Evolutionary conservation across 2,113 vertebrate species (phyloP).

Genomic region (Misgurnus mizolepis): DNA sequence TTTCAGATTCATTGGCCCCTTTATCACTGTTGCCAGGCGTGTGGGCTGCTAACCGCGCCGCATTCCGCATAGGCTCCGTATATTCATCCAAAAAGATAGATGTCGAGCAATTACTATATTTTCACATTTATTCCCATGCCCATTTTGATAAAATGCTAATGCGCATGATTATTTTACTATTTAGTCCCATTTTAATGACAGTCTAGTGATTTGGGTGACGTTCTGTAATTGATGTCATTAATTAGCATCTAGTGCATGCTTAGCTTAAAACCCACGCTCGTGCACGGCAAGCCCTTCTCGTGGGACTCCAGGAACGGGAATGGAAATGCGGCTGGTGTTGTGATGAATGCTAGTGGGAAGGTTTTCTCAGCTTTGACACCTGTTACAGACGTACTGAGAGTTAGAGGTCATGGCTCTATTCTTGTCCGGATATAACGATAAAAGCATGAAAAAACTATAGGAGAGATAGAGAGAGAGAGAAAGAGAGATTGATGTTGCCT

Average conservation of each 20-base stretch:
- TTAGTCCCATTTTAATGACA: conserved; percentile 54
- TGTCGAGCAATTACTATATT: conserved; percentile 47
- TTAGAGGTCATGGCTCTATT: conserved; percentile 77
- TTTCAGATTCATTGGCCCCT: conserved; percentile 75
- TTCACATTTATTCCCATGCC: conserved; percentile 39
- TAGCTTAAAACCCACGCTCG: conserved; percentile 43
- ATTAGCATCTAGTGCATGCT: conserved; percentile 48
- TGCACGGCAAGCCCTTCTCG: conserved; percentile 36
- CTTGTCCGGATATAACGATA: conserved; percentile 73
- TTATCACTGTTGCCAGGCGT: conserved; percentile 71
- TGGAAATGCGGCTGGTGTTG: conserved; percentile 23
- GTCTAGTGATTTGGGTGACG: conserved; percentile 54
- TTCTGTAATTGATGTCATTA: conserved; percentile 58
- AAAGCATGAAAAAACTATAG: conserved; percentile 51
- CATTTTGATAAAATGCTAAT: conserved; percentile 53
- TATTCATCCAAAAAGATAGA: conserved; percentile 47
- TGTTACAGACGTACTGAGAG: conserved; percentile 63
- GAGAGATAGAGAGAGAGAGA: conserved; percentile 12
- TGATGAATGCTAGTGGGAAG: conserved; percentile 42
- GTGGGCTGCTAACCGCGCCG: conserved; percentile 68
- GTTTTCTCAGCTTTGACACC: conserved; percentile 50
- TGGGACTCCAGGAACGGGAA: conserved; percentile 25
- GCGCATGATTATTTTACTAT: conserved; percentile 51
- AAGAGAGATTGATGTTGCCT: conserved; percentile 74
- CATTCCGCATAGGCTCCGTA: conserved; percentile 66